phyloP scores from a whole-genome alignment of 2,797 vertebrate genomes.

The Trichosurus vulpecula region DNA sequence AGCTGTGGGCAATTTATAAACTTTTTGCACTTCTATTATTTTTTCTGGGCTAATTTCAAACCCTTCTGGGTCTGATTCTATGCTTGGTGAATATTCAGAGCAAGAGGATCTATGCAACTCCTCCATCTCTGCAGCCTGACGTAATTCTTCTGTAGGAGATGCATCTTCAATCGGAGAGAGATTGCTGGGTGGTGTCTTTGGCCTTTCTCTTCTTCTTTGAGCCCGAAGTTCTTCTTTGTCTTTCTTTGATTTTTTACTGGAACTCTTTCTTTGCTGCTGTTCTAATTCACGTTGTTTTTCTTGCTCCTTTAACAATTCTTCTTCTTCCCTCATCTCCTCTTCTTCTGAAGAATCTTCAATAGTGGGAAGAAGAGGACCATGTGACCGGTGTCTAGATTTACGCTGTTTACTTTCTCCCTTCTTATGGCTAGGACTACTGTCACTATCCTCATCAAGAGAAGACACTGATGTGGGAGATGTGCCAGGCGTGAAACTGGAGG shows the following conservation, averaged over 20 bases:
- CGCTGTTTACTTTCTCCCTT: slow-evolving; percentile 94
- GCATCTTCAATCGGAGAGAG: slow-evolving; percentile 94
- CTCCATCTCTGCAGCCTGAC: slow-evolving; percentile 89
- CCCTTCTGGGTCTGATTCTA: slow-evolving; percentile 95
- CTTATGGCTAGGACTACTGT: slow-evolving; percentile 95
- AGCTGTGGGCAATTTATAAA: slow-evolving; percentile 94
- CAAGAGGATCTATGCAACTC: slow-evolving; percentile 91
- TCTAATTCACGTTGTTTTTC: slow-evolving; percentile 92
- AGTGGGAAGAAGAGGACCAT: slow-evolving; percentile 92
- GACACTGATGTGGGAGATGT: slow-evolving; percentile 97
- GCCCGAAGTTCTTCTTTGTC: slow-evolving; percentile 98
- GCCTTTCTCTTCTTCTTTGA: slow-evolving; percentile 94
- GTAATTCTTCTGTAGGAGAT: slow-evolving; percentile 91
- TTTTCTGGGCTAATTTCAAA: slow-evolving; percentile 94
- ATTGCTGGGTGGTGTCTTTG: slow-evolving; percentile 97
- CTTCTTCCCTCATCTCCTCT: slow-evolving; percentile 93
- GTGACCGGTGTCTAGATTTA: slow-evolving; percentile 93
- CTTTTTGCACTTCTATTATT: slow-evolving; percentile 93
- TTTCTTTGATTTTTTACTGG: slow-evolving; percentile 97
- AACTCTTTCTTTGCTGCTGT: slow-evolving; percentile 89
- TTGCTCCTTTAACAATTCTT: slow-evolving; percentile 95
- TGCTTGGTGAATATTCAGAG: slow-evolving; percentile 93
- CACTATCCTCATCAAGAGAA: slow-evolving; percentile 98
- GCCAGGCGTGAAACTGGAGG: slow-evolving; percentile 94
- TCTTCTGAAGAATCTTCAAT: slow-evolving; percentile 98